phyloP scores from a whole-genome alignment of 2,888 invertebrate species.

The Tridacna gigas region DNA sequence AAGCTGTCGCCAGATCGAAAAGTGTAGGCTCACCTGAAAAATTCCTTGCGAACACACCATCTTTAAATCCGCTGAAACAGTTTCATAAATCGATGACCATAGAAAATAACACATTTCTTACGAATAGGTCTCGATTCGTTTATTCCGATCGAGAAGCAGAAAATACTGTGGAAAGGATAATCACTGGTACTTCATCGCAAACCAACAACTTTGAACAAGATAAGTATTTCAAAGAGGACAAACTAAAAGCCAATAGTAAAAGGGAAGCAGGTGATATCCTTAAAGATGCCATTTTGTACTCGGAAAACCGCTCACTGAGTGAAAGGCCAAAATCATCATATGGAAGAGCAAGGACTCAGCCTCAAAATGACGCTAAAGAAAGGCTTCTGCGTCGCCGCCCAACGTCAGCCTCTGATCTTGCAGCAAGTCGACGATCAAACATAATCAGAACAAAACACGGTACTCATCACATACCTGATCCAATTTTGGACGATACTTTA shows the following conservation, averaged over 20 bases:
- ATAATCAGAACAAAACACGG: neutral
- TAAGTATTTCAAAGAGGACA: neutral
- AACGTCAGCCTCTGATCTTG: neutral
- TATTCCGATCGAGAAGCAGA: neutral
- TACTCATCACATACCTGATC: too few relatives aligned
- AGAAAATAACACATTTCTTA: neutral
- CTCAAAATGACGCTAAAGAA: neutral
- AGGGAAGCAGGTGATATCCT: neutral
- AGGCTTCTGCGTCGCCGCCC: neutral
- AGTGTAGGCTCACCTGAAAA: neutral
- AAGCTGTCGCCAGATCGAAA: neutral
- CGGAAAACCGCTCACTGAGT: neutral
- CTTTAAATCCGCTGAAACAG: neutral
- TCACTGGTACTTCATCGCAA: neutral
- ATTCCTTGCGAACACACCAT: neutral
- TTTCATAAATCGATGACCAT: neutral
- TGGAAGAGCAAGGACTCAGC: neutral
- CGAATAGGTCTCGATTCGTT: neutral
- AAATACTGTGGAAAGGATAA: neutral
- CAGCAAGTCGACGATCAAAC: neutral
- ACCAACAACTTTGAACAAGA: neutral
- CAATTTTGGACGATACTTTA: neutral
- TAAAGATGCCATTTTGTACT: neutral
- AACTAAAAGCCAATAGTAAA: neutral
- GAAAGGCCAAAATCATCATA: constrained; percentile 11